A percentile compares a stretch with the other conserved stretches of the same genome.
Evolutionary conservation across 1,140 invertebrate genomes (phyloP).

Genomic region (Brachionus angularis): DNA sequence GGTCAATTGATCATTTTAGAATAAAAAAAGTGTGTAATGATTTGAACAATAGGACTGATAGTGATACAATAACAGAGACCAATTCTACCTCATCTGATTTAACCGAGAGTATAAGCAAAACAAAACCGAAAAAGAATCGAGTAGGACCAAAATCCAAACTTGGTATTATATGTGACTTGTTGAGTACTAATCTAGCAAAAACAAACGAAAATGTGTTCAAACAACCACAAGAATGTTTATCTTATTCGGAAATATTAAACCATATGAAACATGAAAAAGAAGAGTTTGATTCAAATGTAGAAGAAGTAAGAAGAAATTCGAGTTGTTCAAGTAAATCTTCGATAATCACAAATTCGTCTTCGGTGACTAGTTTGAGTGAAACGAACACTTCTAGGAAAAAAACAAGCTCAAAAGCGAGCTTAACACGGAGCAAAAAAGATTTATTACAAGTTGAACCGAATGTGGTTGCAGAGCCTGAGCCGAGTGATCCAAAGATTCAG

Average conservation of each 20-base stretch:
- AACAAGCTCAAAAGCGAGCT: not conserved
- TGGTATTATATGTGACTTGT: conserved; percentile 4
- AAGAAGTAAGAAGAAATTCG: not conserved
- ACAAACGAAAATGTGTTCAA: not conserved
- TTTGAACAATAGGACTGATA: too few relatives aligned
- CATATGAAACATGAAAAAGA: conserved; percentile 30
- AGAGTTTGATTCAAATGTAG: conserved; percentile 6
- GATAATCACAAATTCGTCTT: not conserved
- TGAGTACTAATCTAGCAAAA: not conserved
- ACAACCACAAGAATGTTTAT: not conserved
- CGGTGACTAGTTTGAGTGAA: not conserved
- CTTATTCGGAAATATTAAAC: not conserved
- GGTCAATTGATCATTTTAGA: conserved; percentile 18
- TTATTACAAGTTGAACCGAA: too few relatives aligned
- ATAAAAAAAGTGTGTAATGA: not conserved
- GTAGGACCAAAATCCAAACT: not conserved
- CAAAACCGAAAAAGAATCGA: conserved; percentile 1
- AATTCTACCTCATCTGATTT: too few relatives aligned
- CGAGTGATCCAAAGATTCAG: too few relatives aligned
- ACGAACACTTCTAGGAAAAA: not conserved
- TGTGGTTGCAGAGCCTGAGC: too few relatives aligned
- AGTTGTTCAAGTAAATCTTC: not conserved
- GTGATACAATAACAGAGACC: too few relatives aligned
- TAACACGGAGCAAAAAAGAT: too few relatives aligned
- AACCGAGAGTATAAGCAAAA: too few relatives aligned